Percentiles rank a stretch among this genome's conserved stretches.
Conservation (phyloP, 1,140 invertebrate species). For the Pentalonia nigronervosa region DNA sequence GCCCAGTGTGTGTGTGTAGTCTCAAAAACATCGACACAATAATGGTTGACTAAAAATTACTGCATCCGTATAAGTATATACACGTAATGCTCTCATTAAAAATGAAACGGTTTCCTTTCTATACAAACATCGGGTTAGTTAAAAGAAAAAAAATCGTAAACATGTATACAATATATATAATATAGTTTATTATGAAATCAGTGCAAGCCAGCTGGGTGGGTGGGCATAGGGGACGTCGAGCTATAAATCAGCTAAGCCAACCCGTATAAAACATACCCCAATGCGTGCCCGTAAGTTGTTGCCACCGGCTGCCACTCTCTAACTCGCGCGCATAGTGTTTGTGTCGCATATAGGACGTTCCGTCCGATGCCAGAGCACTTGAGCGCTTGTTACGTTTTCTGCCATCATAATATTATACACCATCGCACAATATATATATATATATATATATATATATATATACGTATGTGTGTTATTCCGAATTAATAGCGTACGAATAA, state of each 20-base stretch:
- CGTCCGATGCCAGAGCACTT: background rate
- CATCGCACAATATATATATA: background rate
- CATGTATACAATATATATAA: background rate
- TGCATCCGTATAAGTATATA: slow-evolving; percentile 23
- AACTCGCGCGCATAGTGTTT: background rate
- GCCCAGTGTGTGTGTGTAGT: background rate
- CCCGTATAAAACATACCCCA: slow-evolving; percentile 33
- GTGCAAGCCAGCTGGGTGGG: background rate
- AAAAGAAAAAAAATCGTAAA: slow-evolving; percentile 14
- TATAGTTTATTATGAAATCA: slow-evolving; percentile 18
- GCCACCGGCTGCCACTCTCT: slow-evolving; percentile 21
- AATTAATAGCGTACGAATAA: slow-evolving; percentile 8
- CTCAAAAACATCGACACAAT: slow-evolving; percentile 29
- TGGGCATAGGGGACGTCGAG: background rate
- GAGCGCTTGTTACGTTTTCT: slow-evolving; percentile 7
- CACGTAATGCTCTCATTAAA: slow-evolving; percentile 44
- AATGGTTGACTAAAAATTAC: slow-evolving; percentile 39
- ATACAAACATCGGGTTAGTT: slow-evolving; percentile 12
- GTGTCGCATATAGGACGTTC: slow-evolving; percentile 10
- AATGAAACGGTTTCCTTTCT: slow-evolving; percentile 42
- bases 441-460: background rate
- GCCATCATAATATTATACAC: background rate
- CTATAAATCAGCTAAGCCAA: slow-evolving; percentile 43
- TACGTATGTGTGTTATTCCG: background rate
- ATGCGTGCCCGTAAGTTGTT: background rate